These are phyloP conservation scores for Selenia dentaria DNA, from an alignment of 2,888 invertebrate species.

Conservation along the genomic window DNA sequence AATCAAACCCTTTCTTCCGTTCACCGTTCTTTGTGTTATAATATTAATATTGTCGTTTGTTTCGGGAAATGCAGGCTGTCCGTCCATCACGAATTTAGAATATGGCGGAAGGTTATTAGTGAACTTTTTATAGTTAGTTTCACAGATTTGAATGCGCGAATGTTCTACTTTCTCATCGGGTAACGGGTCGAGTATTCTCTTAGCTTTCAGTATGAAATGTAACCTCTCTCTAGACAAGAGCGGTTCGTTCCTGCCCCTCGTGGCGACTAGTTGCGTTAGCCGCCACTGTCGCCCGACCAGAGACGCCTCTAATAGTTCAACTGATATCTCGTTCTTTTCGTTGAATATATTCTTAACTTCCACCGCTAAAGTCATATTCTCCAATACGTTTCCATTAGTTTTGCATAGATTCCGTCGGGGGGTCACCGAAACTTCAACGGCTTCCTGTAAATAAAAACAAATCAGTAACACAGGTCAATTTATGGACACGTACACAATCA, in stretches of 20 bases:
- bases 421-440: constrained; percentile 81
- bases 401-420: constrained; percentile 79
- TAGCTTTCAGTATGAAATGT: constrained; percentile 67
- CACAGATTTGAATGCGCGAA: constrained; percentile 60
- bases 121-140: constrained; percentile 43
- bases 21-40: constrained; percentile 34
- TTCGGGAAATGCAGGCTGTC: constrained; percentile 53
- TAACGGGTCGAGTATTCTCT: constrained; percentile 47
- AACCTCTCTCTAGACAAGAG: constrained; percentile 66
- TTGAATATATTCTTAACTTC: constrained; percentile 89
- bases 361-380: constrained; percentile 87
- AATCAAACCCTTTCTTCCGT: constrained; percentile 54
- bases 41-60: constrained; percentile 39
- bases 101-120: constrained; percentile 52
- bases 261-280: constrained; percentile 67
- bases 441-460: constrained; percentile 64
- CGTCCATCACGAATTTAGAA: constrained; percentile 62
- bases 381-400: constrained; percentile 57
- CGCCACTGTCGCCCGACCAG: constrained; percentile 86
- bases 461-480: too few species aligned
- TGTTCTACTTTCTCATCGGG: constrained; percentile 56
- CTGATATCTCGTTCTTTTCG: constrained; percentile 84
- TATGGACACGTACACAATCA: too few species aligned
- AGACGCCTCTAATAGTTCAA: constrained; percentile 85
- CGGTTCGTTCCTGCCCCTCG: constrained; percentile 50